These are phyloP conservation scores for Neodiprion virginianus DNA, from an alignment of 1,140 invertebrate species.

Conservation along the genomic window DNA sequence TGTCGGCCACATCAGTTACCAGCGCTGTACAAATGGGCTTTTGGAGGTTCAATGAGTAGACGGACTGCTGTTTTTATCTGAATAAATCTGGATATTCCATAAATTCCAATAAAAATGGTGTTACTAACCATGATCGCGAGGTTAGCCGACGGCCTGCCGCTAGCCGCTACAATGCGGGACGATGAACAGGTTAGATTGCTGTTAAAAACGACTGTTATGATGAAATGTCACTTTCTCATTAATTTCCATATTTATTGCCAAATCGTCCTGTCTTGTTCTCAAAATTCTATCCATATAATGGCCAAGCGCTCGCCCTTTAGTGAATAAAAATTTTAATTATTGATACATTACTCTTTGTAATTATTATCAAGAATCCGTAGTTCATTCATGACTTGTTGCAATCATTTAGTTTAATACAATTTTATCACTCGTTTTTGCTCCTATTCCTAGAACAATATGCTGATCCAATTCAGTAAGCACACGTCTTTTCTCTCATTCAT, in stretches of 20 bases:
- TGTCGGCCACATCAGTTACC: background rate
- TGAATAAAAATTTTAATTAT: background rate
- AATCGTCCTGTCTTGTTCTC: too few species aligned
- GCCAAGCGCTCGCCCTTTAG: background rate
- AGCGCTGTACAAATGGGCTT: constrained; percentile 27
- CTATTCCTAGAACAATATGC: too few species aligned
- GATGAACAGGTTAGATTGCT: constrained; percentile 86
- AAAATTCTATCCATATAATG: too few species aligned
- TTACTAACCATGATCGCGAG: constrained; percentile 97
- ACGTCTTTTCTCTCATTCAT: too few species aligned
- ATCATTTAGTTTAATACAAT: too few species aligned
- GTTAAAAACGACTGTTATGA: constrained; percentile 33
- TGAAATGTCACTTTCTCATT: constrained; percentile 38
- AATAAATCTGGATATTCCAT: constrained; percentile 10
- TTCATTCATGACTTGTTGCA: too few species aligned
- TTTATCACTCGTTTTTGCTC: too few species aligned
- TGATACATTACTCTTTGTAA: too few species aligned
- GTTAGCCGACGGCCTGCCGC: constrained; percentile 90
- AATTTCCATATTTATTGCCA: constrained; percentile 7
- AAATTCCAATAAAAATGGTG: constrained; percentile 76
- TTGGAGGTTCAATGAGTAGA: constrained; percentile 22
- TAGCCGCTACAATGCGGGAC: constrained; percentile 97
- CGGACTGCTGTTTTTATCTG: background rate
- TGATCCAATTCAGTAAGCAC: too few species aligned
- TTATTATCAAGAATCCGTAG: too few species aligned